Conservation (phyloP, 2,797 vertebrate genomes). For the Benthosema pterotum region DNA sequence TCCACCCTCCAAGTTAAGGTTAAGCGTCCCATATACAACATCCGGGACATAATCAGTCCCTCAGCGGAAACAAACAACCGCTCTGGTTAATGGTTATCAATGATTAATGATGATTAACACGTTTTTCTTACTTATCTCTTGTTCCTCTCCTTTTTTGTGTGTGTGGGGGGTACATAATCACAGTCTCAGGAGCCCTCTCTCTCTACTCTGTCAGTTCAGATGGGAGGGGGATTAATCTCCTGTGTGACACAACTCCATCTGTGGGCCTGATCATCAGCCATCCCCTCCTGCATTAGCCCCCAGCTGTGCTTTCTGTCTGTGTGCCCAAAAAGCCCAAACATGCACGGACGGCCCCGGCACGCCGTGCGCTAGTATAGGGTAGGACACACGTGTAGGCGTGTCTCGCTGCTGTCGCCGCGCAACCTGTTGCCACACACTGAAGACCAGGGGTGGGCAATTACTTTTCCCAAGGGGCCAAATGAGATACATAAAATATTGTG, state of each 20-base stretch:
- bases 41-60: slow-evolving; percentile 22
- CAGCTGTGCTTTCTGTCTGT: slow-evolving; percentile 65
- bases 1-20: slow-evolving; percentile 22
- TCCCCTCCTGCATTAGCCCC: slow-evolving; percentile 65
- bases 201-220: slow-evolving; percentile 75
- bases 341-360: too few relatives aligned
- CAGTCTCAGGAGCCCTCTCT: slow-evolving; percentile 73
- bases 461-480: too few relatives aligned
- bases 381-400: slow-evolving; percentile 36
- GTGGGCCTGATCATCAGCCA: slow-evolving; percentile 65
- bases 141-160: slow-evolving; percentile 41
- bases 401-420: slow-evolving; percentile 2
- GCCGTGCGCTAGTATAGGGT: not conserved
- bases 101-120: slow-evolving; percentile 55
- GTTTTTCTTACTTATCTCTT: slow-evolving; percentile 41
- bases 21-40: slow-evolving; percentile 30
- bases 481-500: too few relatives aligned
- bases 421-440: not conserved
- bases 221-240: slow-evolving; percentile 84
- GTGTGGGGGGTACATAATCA: slow-evolving; percentile 72
- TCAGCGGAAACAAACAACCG: slow-evolving; percentile 20
- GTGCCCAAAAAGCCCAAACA: slow-evolving; percentile 22
- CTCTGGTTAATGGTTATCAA: slow-evolving; percentile 52
- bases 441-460: too few relatives aligned
- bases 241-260: slow-evolving; percentile 80